Evolutionary conservation across 1,140 invertebrate species (phyloP), one percentile per base, ranked within the genome.

Genomic region (Limonius californicus): DNA sequence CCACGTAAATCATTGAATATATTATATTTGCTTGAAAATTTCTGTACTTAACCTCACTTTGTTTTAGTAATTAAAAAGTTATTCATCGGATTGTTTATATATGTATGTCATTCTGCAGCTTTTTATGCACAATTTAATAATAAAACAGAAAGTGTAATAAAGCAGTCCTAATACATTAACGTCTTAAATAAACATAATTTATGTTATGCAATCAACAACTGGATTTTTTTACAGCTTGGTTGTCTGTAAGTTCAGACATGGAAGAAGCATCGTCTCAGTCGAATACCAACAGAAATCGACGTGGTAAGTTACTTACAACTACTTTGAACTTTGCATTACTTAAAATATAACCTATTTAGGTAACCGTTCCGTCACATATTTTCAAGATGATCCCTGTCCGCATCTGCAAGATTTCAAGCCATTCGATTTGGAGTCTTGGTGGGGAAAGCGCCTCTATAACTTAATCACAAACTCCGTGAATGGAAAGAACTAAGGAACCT

Each of bases 401-500:
- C 78, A 80, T 16, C 79, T 90, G 30, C 81, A 84, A 71, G 89
- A 92, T 73, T 93, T 93, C 72, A 89, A 90, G 71, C 89, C 90
- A 7, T 93, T 93, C 71, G 90, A 93, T 78, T 78, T 94, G 68
- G 91, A 92, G 72, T 86, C 89, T 11, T 94, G 90, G 89, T 94
- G 90, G 90, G 90, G 90, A 43, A 89, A 90, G 72, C 78, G 90
- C 65, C 78, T 93, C 45, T 74, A 70, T 64, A 70, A 63, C 12
- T 68, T 69, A 30, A 72, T 74, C 15, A 74, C 71, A 47, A 66
- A 62, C 50, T 68, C 67, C 21, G 59, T 65, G 15, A 68, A 68
- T 45, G 50, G 53, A 1, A 66, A 66, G 39, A 59, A 47, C 32
- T 63, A 61, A 61, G 54, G 19, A 18, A 2, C 1, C 3, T 18